Conservation (phyloP, 2,113 vertebrate genomes). For the Dendrocopos noguchii region DNA sequence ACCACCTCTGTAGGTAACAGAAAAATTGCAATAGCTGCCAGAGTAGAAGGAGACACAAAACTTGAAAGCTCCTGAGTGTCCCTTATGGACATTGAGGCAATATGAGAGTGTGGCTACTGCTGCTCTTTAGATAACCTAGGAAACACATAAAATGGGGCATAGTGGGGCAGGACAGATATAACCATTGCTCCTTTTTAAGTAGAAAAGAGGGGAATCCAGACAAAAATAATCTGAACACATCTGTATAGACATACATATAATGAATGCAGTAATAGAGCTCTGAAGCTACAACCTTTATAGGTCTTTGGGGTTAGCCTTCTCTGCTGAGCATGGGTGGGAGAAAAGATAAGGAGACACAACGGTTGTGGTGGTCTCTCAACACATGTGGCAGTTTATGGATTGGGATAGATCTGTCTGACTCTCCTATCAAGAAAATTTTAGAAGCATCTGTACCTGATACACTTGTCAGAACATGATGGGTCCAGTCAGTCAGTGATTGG, state of each 20-base stretch:
- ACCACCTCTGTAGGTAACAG: background rate
- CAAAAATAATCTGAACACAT: background rate
- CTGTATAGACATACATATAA: background rate
- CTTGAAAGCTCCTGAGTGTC: background rate
- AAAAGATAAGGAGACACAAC: background rate
- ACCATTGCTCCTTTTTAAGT: background rate
- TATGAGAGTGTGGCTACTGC: background rate
- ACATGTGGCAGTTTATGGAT: background rate
- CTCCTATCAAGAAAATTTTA: background rate
- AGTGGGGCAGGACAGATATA: background rate
- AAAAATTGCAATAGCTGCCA: background rate
- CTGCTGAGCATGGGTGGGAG: background rate
- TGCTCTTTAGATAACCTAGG: background rate
- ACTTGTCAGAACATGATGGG: background rate
- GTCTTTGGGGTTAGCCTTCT: background rate
- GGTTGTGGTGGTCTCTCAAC: background rate
- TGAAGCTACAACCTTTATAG: background rate
- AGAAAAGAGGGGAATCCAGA: background rate
- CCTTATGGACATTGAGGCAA: background rate
- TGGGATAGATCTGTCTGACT: background rate
- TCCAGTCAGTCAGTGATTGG: background rate
- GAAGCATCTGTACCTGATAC: slow-evolving; percentile 37
- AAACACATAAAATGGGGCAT: background rate
- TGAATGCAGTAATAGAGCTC: background rate
- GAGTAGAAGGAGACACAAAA: background rate